These are phyloP conservation scores for Agonopterix heracliana DNA, from an alignment of 2,888 invertebrate species.

Conservation along the genomic window DNA sequence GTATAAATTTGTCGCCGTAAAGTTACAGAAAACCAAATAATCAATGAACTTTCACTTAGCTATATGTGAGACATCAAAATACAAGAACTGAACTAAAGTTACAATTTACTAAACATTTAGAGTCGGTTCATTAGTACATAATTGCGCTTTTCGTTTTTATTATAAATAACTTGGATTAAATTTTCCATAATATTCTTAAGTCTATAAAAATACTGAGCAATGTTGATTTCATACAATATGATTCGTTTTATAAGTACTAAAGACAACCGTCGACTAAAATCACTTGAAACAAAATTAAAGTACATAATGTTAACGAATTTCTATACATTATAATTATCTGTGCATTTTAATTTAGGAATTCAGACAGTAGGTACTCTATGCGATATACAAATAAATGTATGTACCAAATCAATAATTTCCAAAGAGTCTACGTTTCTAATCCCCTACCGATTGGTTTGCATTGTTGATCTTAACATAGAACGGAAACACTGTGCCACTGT, in stretches of 20 bases:
- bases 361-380: slow-evolving; percentile 43
- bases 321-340: slow-evolving; percentile 49
- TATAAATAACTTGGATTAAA: slow-evolving; percentile 63
- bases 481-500: slow-evolving; percentile 62
- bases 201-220: slow-evolving; percentile 75
- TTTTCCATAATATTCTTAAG: slow-evolving; percentile 52
- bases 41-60: not conserved
- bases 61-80: not conserved
- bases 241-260: slow-evolving; percentile 42
- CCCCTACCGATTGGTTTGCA: slow-evolving; percentile 27
- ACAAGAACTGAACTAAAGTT: not conserved
- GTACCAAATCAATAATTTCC: slow-evolving; percentile 44
- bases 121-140: slow-evolving; percentile 42
- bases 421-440: slow-evolving; percentile 30
- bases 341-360: slow-evolving; percentile 51
- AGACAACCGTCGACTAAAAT: slow-evolving; percentile 43
- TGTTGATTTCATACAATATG: slow-evolving; percentile 55
- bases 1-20: not conserved
- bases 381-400: slow-evolving; percentile 49
- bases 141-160: slow-evolving; percentile 44
- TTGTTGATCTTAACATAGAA: slow-evolving; percentile 22
- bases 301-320: slow-evolving; percentile 37
- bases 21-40: not conserved
- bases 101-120: slow-evolving; percentile 30
- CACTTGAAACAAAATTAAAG: slow-evolving; percentile 47